phyloP scores from a whole-genome alignment of 1,140 invertebrate genomes.

The Drosophila nikananu region DNA sequence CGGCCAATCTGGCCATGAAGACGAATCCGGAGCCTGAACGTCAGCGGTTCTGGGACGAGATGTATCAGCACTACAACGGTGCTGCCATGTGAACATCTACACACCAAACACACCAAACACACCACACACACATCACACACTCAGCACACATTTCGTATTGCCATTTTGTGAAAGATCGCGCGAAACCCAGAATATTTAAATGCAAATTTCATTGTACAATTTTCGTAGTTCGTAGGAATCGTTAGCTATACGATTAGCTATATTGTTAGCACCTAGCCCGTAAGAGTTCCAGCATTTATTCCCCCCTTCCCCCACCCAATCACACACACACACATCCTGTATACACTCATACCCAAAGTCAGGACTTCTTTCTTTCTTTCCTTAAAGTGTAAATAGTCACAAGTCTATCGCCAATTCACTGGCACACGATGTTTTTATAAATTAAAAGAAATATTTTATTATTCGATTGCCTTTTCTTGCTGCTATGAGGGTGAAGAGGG shows the following conservation, averaged over 20 bases:
- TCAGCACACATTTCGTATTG: conserved; percentile 61
- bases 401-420: conserved; percentile 26
- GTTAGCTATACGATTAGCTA: conserved; percentile 56
- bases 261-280: conserved; percentile 53
- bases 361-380: conserved; percentile 65
- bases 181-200: conserved; percentile 75
- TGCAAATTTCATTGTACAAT: conserved; percentile 78
- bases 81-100: conserved; percentile 66
- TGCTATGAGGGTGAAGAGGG: neutral
- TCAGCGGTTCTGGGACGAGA: conserved; percentile 87
- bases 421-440: conserved; percentile 42
- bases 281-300: conserved; percentile 78
- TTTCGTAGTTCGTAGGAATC: conserved; percentile 65
- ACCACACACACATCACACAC: conserved; percentile 18
- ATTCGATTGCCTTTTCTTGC: neutral
- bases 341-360: conserved; percentile 43
- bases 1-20: conserved; percentile 85
- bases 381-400: conserved; percentile 80
- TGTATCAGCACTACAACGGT: conserved; percentile 86
- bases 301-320: neutral
- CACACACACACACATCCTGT: conserved; percentile 21
- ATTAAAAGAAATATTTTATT: conserved; percentile 40
- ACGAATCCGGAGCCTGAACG: conserved; percentile 86
- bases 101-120: conserved; percentile 9
- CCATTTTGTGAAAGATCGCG: conserved; percentile 72